These are phyloP conservation scores for Heliornis fulica DNA, from an alignment of 2,113 vertebrate species.

Conservation along the genomic window DNA sequence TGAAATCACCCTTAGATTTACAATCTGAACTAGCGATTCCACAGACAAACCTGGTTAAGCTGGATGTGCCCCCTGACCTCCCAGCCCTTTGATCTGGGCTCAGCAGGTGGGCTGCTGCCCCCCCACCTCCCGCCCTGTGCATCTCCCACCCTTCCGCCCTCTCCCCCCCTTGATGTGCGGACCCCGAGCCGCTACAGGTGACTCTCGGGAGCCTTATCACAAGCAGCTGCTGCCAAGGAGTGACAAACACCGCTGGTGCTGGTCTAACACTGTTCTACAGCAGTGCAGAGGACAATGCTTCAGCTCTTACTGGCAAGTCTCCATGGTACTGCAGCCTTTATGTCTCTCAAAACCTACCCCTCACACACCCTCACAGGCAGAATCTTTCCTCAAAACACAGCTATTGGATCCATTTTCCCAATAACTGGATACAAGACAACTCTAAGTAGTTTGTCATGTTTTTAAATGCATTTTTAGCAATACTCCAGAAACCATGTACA, in stretches of 20 bases:
- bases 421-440: not conserved
- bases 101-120: constrained; percentile 79
- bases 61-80: constrained; percentile 77
- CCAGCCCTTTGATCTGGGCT: constrained; percentile 76
- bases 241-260: not conserved
- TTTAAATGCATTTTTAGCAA: not conserved
- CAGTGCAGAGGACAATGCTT: not conserved
- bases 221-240: constrained; percentile 72
- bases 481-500: not conserved
- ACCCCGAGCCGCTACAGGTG: constrained; percentile 72
- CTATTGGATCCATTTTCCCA: not conserved
- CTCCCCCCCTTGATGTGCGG: constrained; percentile 45
- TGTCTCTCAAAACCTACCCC: not conserved
- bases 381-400: not conserved
- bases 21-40: constrained; percentile 82
- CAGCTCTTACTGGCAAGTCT: not conserved
- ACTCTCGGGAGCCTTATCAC: constrained; percentile 66
- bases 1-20: constrained; percentile 83
- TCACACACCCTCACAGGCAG: not conserved
- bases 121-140: constrained; percentile 74
- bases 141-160: constrained; percentile 71
- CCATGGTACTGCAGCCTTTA: not conserved
- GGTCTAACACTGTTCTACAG: fast-evolving
- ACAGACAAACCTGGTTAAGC: constrained; percentile 77
- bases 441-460: not conserved